These are phyloP conservation scores for Staurois parvus DNA, from an alignment of 2,797 vertebrate genomes.

Conservation along the genomic window DNA sequence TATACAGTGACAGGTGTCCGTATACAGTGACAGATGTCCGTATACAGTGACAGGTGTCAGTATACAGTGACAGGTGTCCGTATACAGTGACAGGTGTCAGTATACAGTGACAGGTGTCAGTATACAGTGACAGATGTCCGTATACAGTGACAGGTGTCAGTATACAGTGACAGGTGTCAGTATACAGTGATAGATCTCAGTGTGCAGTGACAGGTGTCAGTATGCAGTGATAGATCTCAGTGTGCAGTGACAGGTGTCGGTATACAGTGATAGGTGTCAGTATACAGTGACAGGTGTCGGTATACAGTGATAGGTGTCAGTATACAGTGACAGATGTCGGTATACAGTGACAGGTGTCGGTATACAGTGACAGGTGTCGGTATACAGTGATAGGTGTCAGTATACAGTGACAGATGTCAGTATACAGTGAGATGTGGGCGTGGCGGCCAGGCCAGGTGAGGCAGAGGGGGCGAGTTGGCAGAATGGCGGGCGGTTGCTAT, in stretches of 20 bases:
- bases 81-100: too few species aligned
- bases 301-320: too few species aligned
- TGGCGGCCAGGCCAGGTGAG: not conserved
- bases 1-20: not conserved
- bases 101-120: too few species aligned
- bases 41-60: not conserved
- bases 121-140: not conserved
- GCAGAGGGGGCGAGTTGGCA: not conserved
- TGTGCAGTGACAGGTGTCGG: not conserved
- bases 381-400: not conserved
- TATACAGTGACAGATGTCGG: not conserved
- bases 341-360: not conserved
- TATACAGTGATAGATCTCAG: not conserved
- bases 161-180: not conserved
- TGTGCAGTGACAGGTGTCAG: too few species aligned
- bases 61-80: not conserved
- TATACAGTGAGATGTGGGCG: too few species aligned
- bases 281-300: not conserved
- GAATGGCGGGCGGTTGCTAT: slow-evolving; percentile 8
- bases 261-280: not conserved
- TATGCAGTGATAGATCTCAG: not conserved
- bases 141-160: not conserved
- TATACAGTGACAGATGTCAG: too few species aligned
- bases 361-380: not conserved
- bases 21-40: not conserved